Percentiles rank a stretch among this genome's conserved stretches.
Conservation (phyloP, 2,888 invertebrate genomes). For the Branchipolynoe longqiensis region DNA sequence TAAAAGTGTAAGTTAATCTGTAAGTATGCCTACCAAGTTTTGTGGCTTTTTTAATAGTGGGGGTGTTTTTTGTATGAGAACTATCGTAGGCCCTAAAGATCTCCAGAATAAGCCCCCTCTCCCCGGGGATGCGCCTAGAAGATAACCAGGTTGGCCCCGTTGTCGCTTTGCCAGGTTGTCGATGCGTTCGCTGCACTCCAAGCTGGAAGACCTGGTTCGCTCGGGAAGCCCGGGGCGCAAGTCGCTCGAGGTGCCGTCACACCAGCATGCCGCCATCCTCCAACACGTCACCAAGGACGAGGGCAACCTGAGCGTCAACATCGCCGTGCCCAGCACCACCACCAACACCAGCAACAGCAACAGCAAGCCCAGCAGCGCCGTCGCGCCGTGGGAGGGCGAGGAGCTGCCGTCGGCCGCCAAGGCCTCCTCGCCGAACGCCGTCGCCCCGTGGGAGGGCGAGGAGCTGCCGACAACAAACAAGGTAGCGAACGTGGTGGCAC, state of each 20-base stretch:
- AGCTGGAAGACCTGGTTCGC: conserved; percentile 70
- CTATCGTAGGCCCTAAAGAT: too few relatives aligned
- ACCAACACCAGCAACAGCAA: conserved; percentile 57
- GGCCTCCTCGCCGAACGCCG: neutral
- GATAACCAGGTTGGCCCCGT: neutral
- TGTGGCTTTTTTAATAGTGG: too few relatives aligned
- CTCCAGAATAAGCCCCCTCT: too few relatives aligned
- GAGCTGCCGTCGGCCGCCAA: neutral
- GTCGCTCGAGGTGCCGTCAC: conserved; percentile 48
- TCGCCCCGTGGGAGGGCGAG: conserved; percentile 51
- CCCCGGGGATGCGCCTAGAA: too few relatives aligned
- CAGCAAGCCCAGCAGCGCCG: conserved; percentile 59
- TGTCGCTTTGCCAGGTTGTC: conserved; percentile 42
- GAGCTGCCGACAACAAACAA: neutral
- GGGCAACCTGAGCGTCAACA: conserved; percentile 60
- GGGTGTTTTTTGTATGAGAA: too few relatives aligned
- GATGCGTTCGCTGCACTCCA: conserved; percentile 82
- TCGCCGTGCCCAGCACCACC: conserved; percentile 61
- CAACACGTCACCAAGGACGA: conserved; percentile 51
- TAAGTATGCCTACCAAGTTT: too few relatives aligned
- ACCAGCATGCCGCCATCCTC: conserved; percentile 29
- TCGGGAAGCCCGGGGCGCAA: conserved; percentile 27
- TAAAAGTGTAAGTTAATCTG: too few relatives aligned
- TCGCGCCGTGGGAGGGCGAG: conserved; percentile 66
- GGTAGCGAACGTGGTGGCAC: conserved; percentile 28